A percentile compares a stretch with the other conserved stretches of the same genome.
Evolutionary conservation across 2,888 invertebrate genomes (phyloP).

Genomic region (Calameuta pallipes): DNA sequence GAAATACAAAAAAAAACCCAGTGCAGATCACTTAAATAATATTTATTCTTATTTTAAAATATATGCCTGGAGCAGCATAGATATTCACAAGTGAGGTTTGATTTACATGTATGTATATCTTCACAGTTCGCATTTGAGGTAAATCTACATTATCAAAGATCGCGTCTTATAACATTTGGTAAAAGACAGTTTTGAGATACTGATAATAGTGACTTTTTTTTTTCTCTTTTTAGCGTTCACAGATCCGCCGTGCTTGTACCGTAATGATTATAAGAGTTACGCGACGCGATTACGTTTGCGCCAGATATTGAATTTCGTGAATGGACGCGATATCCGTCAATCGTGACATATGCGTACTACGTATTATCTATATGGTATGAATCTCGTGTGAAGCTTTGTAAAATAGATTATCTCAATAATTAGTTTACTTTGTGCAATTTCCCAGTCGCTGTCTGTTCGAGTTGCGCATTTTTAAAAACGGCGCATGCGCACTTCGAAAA

Average conservation of each 20-base stretch:
- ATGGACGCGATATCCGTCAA: neutral
- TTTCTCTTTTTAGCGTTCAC: conserved; percentile 12
- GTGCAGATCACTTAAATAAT: conserved; percentile 35
- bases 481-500: neutral
- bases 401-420: neutral
- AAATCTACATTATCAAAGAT: conserved; percentile 41
- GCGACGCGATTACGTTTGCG: neutral
- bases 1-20: neutral
- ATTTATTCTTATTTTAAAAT: conserved; percentile 52
- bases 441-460: neutral
- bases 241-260: neutral
- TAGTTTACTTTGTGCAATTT: neutral
- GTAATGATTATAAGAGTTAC: neutral
- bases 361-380: neutral
- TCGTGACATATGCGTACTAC: neutral
- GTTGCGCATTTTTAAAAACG: neutral
- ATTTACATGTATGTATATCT: conserved; percentile 35
- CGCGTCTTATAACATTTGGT: conserved; percentile 19
- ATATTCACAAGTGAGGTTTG: conserved; percentile 40
- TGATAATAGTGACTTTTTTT: conserved; percentile 25
- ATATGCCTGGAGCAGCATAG: conserved; percentile 43
- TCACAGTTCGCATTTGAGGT: conserved; percentile 35
- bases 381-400: neutral
- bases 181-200: conserved; percentile 5
- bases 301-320: neutral